Evolutionary conservation across 2,888 invertebrate genomes (phyloP).

Genomic region (Ochlodes sylvanus): DNA sequence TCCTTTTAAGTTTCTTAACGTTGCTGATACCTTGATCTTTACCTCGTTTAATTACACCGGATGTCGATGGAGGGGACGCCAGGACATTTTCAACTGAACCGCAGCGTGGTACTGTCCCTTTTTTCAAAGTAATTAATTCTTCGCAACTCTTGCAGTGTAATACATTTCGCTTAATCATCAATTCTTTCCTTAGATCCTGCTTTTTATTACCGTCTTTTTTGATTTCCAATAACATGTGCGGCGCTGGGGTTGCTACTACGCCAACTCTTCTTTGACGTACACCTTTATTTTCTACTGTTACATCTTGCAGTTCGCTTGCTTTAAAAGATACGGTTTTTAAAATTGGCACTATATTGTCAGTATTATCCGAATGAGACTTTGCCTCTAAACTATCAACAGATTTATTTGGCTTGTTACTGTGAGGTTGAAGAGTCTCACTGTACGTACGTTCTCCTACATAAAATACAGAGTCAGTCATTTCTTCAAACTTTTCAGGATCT

Average conservation of each 20-base stretch:
- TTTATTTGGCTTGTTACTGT: constrained; percentile 8
- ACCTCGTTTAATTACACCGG: not conserved
- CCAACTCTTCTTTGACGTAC: constrained; percentile 59
- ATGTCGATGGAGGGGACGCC: constrained; percentile 22
- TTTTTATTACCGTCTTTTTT: constrained; percentile 45
- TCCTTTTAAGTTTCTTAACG: constrained; percentile 51
- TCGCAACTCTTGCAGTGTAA: constrained; percentile 63
- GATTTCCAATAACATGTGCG: constrained; percentile 35
- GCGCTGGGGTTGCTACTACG: constrained; percentile 53
- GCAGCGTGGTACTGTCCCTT: constrained; percentile 33
- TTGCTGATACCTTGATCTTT: constrained; percentile 36
- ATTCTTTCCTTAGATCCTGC: constrained; percentile 61
- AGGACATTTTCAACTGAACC: constrained; percentile 41
- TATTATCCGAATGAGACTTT: not conserved
- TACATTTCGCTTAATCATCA: constrained; percentile 59
- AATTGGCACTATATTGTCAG: constrained; percentile 40
- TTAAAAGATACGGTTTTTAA: constrained; percentile 59
- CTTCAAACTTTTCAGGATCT: constrained; percentile 5
- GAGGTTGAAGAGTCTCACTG: constrained; percentile 8
- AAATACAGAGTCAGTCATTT: constrained; percentile 8
- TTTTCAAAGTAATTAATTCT: constrained; percentile 50
- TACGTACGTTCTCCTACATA: not conserved
- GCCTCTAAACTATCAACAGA: constrained; percentile 17
- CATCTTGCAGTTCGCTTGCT: constrained; percentile 13
- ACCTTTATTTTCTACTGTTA: constrained; percentile 38